Base-by-base conservation (phyloP, 2,113 vertebrate genomes). In the Bubo scandiacus region DNA sequence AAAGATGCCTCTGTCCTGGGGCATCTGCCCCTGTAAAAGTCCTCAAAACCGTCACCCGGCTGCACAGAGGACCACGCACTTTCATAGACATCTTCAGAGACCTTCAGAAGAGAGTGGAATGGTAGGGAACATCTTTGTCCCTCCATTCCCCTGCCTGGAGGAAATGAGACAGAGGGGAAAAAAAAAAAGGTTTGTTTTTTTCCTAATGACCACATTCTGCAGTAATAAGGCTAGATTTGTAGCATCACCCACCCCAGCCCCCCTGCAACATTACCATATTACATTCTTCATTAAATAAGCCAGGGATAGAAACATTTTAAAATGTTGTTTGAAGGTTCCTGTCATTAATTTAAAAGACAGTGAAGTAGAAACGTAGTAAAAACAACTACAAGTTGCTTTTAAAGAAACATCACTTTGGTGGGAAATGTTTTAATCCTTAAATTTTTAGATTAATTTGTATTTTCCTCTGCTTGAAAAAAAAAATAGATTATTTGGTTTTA, bases 21-120 rank as follows among this genome's bases (percentile, higher is more conserved):
- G 15, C 3, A 63, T 12, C 0, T 0, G 22, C 30, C 21, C 30
- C 21, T 5, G 16, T 7, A 36, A 86, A 57, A 83, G 11, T 54
- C 55, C 43, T 36, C 17, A 6, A 49, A 43, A 11, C 5, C 7
- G 11, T 27, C 54, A 6, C 12, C 59, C 8, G 6, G 10, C 47
- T 88, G 43, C 32, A 5, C 32, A 4, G 9, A 34, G 77, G 30
- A 27, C 51, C 27, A 4, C 9, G 27, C 3, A 0, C 38, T 30
- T 66, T 14, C 45, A 14, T 0, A 32, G 16, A 7, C 19, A 11
- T 40, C 58, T 84, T 67, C 34, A 57, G 52, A 38, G 36, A 70
- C 66, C 77, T 82, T 61, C 43, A 52, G 42, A 21, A 70, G 45
- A 38, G 10, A 58, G 51, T 61, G 15, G 13, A 75, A 49, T 6